Base-by-base conservation (phyloP, 2,888 invertebrate genomes). In the Amiota mariae region DNA sequence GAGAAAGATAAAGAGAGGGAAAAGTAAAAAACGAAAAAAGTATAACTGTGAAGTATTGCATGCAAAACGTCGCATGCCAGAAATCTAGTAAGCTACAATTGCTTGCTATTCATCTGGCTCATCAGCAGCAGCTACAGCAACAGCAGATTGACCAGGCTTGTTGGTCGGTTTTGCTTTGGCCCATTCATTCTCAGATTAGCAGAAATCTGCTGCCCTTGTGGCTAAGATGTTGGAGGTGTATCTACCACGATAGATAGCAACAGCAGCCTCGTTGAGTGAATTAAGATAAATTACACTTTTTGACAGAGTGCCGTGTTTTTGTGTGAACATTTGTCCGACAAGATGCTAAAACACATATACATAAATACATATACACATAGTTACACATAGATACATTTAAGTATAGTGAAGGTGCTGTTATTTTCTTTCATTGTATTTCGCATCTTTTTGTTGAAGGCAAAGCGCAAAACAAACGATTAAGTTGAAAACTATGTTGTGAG, bases 221-320 rank as follows among this genome's bases (percentile, higher is more conserved):
- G 10, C 59, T 12, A 54, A 54, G 54, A 54, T 12, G 12, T n/a
- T 54, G 54, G 54, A 2, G 59, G 10, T 59, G 59, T 11, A 46
- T 11, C 46, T 63, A 46, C 9, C 36, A 36, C n/a, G 36, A 36
- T 36, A 6, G 36, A 36, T 36, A 36, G 54, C n/a, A 46, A 48
- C 64, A 15, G 49, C 71, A 71, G 66, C 46, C 64, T 57, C 64
- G 72, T 46, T 72, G 66, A 72, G 66, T 66, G 72, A 72, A 72
- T 72, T 72, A 72, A 72, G 72, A 72, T 72, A 72, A 72, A 72
- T 72, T 72, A 72, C 72, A 12, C 66, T 18, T 18, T 63, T 63
- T 63, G 63, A 63, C 63, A 63, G 63, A 63, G 46, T 63, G 36
- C 36, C 63, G 24, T 63, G 63, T 63, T 63, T 54, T 13, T 66